Base-by-base conservation (phyloP, 2,888 invertebrate species). In the Coecobrya sp. region DNA sequence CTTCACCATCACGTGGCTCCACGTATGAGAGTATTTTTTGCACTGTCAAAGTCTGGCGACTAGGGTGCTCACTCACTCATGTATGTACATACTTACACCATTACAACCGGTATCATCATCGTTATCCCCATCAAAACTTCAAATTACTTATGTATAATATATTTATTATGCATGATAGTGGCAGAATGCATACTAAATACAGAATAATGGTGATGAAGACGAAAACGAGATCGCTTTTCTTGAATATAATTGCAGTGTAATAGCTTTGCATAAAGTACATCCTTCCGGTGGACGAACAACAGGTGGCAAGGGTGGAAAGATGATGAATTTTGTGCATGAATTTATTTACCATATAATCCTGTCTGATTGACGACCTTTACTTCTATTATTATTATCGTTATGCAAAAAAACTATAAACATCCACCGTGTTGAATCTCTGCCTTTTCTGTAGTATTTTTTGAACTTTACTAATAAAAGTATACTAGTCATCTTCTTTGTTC, bases 1-100 rank as follows among this genome's bases (percentile, higher is more conserved):
- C 73, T 76, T 76, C 73, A 76, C 45, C 8, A 76, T 76, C 73
- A 76, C 73, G 73, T 76, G 73, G 73, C 45, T 45, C 42, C 45
- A 45, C 22, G 11, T 10, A 76, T 76, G 13, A 19, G 65, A 8
- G 25, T 65, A 30, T 30, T n/a, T 65, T 65, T 65, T 65, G 65
- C 65, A 65, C 27, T 65, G 65, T 27, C 65, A 27, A 65, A 65
- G 65, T 65, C 27, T 65, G 13, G 30, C 30, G 13, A n/a, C n/a
- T n/a, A n/a, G n/a, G n/a, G n/a, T 30, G 65, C 27, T 65, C 62
- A 25, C 25, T 10, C 25, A 25, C 62, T 62, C 22, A 22, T n/a
- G n/a, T n/a, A n/a, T n/a, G n/a, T n/a, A n/a, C 62, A 22, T 62
- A 25, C 25, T 25, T 62, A 22, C 25, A 19, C 62, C 62, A 62